Base-by-base conservation (phyloP, 2,888 invertebrate genomes). In the Melolontha melolontha region DNA sequence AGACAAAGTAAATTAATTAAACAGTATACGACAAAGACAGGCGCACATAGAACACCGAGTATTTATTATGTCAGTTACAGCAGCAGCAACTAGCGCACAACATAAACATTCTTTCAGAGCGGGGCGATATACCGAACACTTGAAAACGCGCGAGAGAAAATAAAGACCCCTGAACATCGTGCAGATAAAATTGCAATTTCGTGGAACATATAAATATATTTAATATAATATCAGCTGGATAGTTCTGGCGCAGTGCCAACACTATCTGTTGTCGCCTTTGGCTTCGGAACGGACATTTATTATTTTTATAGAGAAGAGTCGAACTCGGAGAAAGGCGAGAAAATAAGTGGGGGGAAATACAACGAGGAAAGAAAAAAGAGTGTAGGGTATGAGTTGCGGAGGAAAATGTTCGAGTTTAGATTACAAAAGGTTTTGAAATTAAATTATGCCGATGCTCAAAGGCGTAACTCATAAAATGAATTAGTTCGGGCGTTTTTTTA, bases 141-240 rank as follows among this genome's bases (percentile, higher is more conserved):
- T 22, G 49, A 49, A 49, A 22, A 22, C 22, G 49, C n/a, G 49
- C 8, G 49, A 49, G 22, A 17, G 49, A 49, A 49, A 49, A 49
- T 49, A 49, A 17, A 16, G 49, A 49, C 16, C 54, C 29, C 27
- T 27, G n/a, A 8, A 39, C 41, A 16, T 11, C 41, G 22, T 41
- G 22, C 29, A 52, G 63, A 55, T 67, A 64, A 54, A 67, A 54
- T 64, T 47, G 40, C 64, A 69, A 54, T 62, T 59, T 59, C 64
- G 62, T 22, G 41, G 65, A 54, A 69, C 62, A 59, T 69, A 69
- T 69, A 69, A 69, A 69, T 66, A 69, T 69, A 62, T 69, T 69
- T 69, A 69, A 66, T 69, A 66, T 69, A 69, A 69, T 66, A 69
- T 69, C 52, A 51, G 39, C 22, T 29, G 57, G 59, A 59, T 65